Evolutionary conservation across 2,797 vertebrate genomes (phyloP).

Genomic region (Poeciliopsis infans): DNA sequence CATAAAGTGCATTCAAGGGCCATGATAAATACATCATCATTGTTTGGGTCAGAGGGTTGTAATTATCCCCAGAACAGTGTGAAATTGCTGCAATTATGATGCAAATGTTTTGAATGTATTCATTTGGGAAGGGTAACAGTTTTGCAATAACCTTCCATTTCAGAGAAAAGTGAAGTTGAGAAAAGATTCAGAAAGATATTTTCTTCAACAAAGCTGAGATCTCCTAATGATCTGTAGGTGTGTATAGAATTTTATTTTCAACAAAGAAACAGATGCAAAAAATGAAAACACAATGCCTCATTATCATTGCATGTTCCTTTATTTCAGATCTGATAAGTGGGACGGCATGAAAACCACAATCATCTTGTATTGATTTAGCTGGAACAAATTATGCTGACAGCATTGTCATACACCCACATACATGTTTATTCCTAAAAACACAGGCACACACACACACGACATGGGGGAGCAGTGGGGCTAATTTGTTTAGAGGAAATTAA

Average conservation of each 20-base stretch:
- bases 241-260: neutral
- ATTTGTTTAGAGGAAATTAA: slow-evolving; percentile 73
- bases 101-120: slow-evolving; percentile 43
- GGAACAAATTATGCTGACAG: slow-evolving; percentile 26
- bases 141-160: slow-evolving; percentile 12
- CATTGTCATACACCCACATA: slow-evolving; percentile 1
- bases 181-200: slow-evolving; percentile 21
- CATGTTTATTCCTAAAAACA: slow-evolving; percentile 29
- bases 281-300: slow-evolving; percentile 15
- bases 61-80: slow-evolving; percentile 46
- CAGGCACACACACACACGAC: neutral
- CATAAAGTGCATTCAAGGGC: slow-evolving; percentile 9
- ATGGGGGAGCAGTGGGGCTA: slow-evolving; percentile 57
- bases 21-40: slow-evolving; percentile 7
- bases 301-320: slow-evolving; percentile 35
- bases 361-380: slow-evolving; percentile 18
- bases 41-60: slow-evolving; percentile 27
- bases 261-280: neutral
- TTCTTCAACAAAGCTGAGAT: neutral
- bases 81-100: slow-evolving; percentile 50
- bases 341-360: slow-evolving; percentile 19
- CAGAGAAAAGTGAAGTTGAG: slow-evolving; percentile 22
- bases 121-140: slow-evolving; percentile 19
- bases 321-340: slow-evolving; percentile 45
- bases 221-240: neutral